These are phyloP conservation scores for Gisinianus flammeolus DNA, from an alignment of 2,888 invertebrate species.

Conservation along the genomic window DNA sequence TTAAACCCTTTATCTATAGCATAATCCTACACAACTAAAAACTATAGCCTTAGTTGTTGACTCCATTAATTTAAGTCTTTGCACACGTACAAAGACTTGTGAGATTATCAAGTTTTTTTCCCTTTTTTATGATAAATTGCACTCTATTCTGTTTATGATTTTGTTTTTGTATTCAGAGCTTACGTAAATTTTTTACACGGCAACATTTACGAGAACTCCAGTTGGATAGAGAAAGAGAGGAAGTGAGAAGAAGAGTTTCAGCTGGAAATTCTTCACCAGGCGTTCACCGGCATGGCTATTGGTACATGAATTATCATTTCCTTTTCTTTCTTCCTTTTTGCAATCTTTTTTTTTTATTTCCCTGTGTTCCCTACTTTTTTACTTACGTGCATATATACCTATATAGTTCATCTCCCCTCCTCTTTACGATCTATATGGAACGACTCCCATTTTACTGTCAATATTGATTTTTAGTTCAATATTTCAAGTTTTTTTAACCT, in stretches of 20 bases:
- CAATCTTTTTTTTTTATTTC: constrained; percentile 20
- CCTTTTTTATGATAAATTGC: neutral
- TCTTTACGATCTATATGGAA: too few relatives aligned
- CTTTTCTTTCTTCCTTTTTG: neutral
- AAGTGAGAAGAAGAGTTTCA: constrained; percentile 40
- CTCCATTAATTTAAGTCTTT: too few relatives aligned
- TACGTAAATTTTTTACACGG: constrained; percentile 40
- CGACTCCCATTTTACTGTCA: too few relatives aligned
- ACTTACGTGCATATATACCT: neutral
- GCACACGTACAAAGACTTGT: too few relatives aligned
- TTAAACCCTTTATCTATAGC: neutral
- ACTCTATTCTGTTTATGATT: neutral
- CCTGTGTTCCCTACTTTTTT: neutral
- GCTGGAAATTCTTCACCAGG: constrained; percentile 31
- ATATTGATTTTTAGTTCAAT: too few relatives aligned
- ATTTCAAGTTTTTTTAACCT: too few relatives aligned
- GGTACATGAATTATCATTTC: constrained; percentile 12
- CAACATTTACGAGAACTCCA: constrained; percentile 46
- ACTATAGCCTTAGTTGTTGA: neutral
- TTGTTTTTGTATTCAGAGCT: constrained; percentile 33
- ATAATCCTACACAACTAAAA: neutral
- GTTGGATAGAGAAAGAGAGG: constrained; percentile 49
- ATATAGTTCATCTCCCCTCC: too few relatives aligned
- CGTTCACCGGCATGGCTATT: constrained; percentile 38
- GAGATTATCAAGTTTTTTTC: too few relatives aligned